Evolutionary conservation across 2,797 vertebrate species (phyloP).

Genomic region (Buceros bicornis): DNA sequence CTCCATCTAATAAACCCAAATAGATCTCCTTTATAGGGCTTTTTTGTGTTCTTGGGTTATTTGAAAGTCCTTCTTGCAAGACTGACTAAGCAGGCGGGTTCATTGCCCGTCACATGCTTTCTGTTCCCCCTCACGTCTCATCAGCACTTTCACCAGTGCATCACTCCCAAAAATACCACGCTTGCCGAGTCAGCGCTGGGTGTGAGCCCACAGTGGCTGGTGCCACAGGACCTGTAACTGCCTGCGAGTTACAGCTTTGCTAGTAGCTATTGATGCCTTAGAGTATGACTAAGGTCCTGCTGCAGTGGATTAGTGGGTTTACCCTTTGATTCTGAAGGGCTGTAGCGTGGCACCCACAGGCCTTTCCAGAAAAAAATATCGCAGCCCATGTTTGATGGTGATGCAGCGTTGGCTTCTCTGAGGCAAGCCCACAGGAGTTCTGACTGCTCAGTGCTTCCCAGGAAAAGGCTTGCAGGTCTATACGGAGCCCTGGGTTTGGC

Average conservation of each 20-base stretch:
- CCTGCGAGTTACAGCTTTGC: fast-evolving
- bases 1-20: not conserved
- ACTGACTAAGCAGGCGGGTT: not conserved
- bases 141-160: not conserved
- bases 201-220: not conserved
- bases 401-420: fast-evolving
- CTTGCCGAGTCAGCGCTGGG: not conserved
- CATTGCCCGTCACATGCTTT: not conserved
- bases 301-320: not conserved
- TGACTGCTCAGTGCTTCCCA: not conserved
- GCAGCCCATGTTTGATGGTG: not conserved
- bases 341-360: fast-evolving
- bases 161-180: not conserved
- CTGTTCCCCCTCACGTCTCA: not conserved
- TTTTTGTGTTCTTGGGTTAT: not conserved
- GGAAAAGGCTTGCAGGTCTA: not conserved
- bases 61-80: constrained; percentile 15
- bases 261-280: not conserved
- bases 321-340: not conserved
- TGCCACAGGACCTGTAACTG: not conserved
- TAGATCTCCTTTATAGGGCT: not conserved
- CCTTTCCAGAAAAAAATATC: not conserved
- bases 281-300: not conserved
- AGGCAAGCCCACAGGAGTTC: not conserved
- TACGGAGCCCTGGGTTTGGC: not conserved